Conservation (phyloP, 2,888 invertebrate species). For the Oscheius myriophilus region DNA sequence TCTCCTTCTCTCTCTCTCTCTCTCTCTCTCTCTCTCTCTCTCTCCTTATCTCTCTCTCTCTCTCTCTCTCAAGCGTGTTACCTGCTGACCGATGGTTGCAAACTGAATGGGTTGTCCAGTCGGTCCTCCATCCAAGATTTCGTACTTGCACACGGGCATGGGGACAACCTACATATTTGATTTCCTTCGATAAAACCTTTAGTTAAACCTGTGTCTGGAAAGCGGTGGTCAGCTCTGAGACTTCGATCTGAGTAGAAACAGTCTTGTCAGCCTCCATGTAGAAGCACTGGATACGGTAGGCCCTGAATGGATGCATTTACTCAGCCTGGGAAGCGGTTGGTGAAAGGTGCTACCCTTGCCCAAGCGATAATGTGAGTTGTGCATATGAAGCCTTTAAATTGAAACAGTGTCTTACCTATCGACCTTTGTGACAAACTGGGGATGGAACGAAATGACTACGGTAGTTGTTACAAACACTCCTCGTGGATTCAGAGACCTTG, state of each 20-base stretch:
- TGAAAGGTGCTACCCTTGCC: no score
- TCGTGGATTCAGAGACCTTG: constrained; percentile 69
- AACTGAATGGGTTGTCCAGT: constrained; percentile 63
- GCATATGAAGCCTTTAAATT: neutral
- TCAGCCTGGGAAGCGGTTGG: no score
- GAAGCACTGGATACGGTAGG: constrained; percentile 68
- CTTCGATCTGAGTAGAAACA: constrained; percentile 64
- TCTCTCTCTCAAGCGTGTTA: neutral
- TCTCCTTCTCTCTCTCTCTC: no score
- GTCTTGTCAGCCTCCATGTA: constrained; percentile 70
- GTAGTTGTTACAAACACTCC: constrained; percentile 70
- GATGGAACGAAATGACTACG: constrained; percentile 71
- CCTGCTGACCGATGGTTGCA: constrained; percentile 63
- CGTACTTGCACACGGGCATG: constrained; percentile 68
- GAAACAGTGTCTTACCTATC: constrained; percentile 34
- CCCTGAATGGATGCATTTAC: constrained; percentile 28
- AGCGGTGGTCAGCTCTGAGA: constrained; percentile 66
- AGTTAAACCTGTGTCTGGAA: constrained; percentile 57
- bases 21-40: no score
- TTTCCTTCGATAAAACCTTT: no score
- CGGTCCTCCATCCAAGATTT: constrained; percentile 66
- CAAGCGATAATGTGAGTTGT: no score
- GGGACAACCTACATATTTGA: constrained; percentile 49
- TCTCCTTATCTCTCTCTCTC: no score
- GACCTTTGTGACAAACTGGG: constrained; percentile 69